Percentiles rank a stretch among this genome's conserved stretches.
phyloP scores from a whole-genome alignment of 2,113 vertebrate genomes.

The Trochalopteron elliotii region DNA sequence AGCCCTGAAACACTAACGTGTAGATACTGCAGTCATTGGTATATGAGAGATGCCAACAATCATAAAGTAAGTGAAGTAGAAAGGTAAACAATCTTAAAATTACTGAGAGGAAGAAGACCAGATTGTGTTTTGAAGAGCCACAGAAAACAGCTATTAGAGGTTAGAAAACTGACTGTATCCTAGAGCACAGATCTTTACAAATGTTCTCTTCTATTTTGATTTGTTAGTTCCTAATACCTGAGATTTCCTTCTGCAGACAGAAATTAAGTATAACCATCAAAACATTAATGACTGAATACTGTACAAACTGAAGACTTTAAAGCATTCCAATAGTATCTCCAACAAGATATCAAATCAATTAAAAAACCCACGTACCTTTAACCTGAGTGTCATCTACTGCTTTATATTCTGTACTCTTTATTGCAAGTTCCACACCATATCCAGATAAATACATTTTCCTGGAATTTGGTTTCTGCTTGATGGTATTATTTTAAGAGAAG shows the following conservation, averaged over 20 bases:
- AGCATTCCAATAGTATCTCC: background rate
- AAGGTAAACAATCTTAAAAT: background rate
- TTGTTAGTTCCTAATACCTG: background rate
- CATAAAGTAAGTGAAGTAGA: background rate
- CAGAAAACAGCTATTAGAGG: background rate
- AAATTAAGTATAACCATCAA: background rate
- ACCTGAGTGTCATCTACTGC: slow-evolving; percentile 89
- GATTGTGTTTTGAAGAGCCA: background rate
- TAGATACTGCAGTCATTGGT: background rate
- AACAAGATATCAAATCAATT: background rate
- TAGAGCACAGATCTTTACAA: background rate
- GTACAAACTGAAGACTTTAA: background rate
- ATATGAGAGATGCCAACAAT: background rate
- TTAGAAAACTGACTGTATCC: background rate
- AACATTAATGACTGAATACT: background rate
- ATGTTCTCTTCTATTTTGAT: background rate
- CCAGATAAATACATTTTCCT: slow-evolving; percentile 90
- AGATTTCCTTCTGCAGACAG: background rate
- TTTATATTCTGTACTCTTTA: slow-evolving; percentile 98
- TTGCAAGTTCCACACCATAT: slow-evolving; percentile 94
- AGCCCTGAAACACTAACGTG: background rate
- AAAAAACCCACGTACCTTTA: slow-evolving; percentile 78
- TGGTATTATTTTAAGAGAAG: background rate
- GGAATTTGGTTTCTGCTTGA: slow-evolving; percentile 79
- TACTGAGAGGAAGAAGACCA: background rate